Conservation (phyloP, 2,797 vertebrate genomes). For the Falco naumanni region DNA sequence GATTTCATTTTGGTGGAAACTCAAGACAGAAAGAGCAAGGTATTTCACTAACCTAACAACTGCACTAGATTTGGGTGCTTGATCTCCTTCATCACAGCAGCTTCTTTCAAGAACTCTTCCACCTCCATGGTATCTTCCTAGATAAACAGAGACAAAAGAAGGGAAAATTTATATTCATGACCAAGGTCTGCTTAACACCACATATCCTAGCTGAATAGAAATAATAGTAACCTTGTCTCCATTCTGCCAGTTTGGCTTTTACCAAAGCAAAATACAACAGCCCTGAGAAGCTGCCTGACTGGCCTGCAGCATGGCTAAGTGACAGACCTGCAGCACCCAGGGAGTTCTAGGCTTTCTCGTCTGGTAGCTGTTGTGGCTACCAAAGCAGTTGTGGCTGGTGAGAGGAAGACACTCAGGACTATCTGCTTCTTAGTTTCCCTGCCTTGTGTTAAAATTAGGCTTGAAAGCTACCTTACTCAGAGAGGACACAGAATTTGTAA, state of each 20-base stretch:
- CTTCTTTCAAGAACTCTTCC: slow-evolving; percentile 98
- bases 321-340: not conserved
- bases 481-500: not conserved
- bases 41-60: slow-evolving; percentile 76
- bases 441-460: not conserved
- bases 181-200: not conserved
- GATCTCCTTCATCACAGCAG: slow-evolving; percentile 98
- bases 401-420: not conserved
- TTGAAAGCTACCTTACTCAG: not conserved
- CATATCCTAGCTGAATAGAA: not conserved
- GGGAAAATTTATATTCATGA: not conserved
- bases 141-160: slow-evolving; percentile 21
- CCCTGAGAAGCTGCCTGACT: not conserved
- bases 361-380: not conserved
- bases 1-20: not conserved
- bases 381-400: not conserved
- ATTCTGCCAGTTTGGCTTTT: not conserved
- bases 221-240: not conserved
- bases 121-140: slow-evolving; percentile 99
- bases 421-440: not conserved
- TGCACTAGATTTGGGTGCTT: slow-evolving; percentile 97
- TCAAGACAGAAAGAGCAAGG: not conserved
- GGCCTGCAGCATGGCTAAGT: not conserved
- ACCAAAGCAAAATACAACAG: not conserved
- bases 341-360: not conserved